Base-by-base conservation (phyloP, 2,113 vertebrate species). In the Coreoperca whiteheadi region DNA sequence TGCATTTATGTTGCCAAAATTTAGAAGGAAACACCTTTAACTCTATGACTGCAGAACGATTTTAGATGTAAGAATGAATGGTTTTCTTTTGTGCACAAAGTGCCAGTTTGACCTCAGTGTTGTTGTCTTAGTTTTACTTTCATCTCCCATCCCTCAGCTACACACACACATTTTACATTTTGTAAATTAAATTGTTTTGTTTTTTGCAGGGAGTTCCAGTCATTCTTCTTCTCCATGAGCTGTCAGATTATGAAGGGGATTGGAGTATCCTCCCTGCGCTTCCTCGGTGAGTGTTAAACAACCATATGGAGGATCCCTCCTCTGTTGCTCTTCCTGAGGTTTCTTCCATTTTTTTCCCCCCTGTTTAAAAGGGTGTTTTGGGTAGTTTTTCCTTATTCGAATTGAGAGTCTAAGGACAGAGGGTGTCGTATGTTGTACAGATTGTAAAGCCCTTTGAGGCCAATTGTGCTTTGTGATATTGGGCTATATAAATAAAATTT, bases 181-280 rank as follows among this genome's bases (percentile, higher is more conserved):
- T 56, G 8, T 81, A 7, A 53, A 53, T 39, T 46, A 0, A 23
- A 1, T 53, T 48, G 12, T 78, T 79, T 28, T 68, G 50, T 86
- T 92, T 85, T 70, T 63, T 87, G 54, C 65, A 99, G 98, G 95
- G 91, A 41, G 83, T 90, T n/a, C 96, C 97, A 60, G 91, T 72
- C 0, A 93, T 98, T 75, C 70, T 97, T 32, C 94, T 98, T 48
- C 96, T 96, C 56, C 97, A 98, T 79, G 92, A 97, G 90, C 84
- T 97, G 85, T 89, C 93, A 0, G 87, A 90, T 8, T 95, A 95
- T 51, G 96, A 97, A 82, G 96, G 97, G 34, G 94, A 95, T 39
- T 99, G 97, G 97, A 98, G 97, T 39, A 94, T 99, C 84, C 93
- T 98, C 4, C 97, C 97, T 0, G 82, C 94, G 61, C 94, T 98